phyloP scores from a whole-genome alignment of 1,140 invertebrate species.

The Bombus sibiricus region DNA sequence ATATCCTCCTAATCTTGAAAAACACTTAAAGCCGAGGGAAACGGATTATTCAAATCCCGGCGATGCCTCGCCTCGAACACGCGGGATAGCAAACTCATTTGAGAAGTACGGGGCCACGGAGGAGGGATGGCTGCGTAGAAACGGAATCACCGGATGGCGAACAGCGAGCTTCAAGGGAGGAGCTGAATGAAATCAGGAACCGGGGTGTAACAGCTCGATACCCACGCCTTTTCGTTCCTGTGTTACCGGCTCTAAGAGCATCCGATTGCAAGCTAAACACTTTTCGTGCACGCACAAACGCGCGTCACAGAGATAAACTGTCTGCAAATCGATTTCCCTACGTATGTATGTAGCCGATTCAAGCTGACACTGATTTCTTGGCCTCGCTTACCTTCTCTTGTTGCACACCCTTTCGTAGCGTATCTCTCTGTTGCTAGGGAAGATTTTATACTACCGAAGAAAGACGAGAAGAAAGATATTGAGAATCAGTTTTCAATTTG shows the following conservation, averaged over 20 bases:
- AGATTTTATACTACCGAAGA: background rate
- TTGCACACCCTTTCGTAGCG: background rate
- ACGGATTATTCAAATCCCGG: constrained; percentile 70
- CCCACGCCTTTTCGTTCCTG: constrained; percentile 2
- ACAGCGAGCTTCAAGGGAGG: constrained; percentile 15
- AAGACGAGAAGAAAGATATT: no score
- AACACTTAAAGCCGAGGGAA: constrained; percentile 70
- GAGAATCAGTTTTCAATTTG: no score
- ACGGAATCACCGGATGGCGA: constrained; percentile 37
- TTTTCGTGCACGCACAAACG: constrained; percentile 17
- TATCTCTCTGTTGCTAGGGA: background rate
- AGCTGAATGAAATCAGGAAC: constrained; percentile 43
- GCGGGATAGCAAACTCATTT: constrained; percentile 65
- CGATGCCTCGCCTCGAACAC: constrained; percentile 51
- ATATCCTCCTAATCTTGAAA: constrained; percentile 69
- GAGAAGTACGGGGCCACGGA: constrained; percentile 33
- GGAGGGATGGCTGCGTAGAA: background rate
- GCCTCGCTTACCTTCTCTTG: background rate
- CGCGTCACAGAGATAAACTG: background rate
- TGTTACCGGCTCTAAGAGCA: background rate
- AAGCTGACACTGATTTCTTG: constrained; percentile 8
- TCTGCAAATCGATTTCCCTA: constrained; percentile 25
- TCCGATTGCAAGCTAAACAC: constrained; percentile 34
- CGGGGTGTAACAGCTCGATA: constrained; percentile 27
- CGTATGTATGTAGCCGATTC: background rate